Evolutionary conservation across 1,140 invertebrate species (phyloP).

Genomic region (Cotesia glomerata): DNA sequence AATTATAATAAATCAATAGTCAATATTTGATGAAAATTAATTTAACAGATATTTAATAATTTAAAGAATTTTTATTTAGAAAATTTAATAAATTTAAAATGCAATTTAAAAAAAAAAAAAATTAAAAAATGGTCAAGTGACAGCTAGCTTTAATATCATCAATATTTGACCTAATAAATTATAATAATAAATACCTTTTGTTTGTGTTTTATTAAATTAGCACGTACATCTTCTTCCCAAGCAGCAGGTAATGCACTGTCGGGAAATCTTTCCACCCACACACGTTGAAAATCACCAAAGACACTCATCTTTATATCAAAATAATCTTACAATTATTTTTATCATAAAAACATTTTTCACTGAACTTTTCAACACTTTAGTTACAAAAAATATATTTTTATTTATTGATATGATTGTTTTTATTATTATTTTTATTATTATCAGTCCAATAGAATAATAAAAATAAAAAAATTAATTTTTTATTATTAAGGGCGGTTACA

Average conservation of each 20-base stretch:
- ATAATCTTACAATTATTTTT: background rate
- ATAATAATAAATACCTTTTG: constrained; percentile 64
- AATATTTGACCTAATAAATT: background rate
- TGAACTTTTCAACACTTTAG: background rate
- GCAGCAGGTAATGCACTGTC: constrained; percentile 85
- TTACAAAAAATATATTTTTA: no score
- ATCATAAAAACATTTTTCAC: background rate
- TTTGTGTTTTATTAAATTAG: constrained; percentile 86
- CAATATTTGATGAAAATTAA: background rate
- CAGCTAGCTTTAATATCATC: no score
- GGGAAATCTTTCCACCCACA: constrained; percentile 87
- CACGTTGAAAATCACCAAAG: constrained; percentile 85
- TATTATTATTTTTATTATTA: no score
- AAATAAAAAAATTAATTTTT: background rate
- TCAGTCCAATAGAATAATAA: no score
- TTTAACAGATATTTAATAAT: no score
- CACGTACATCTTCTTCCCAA: constrained; percentile 89
- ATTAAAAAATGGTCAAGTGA: no score
- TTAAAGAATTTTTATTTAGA: no score
- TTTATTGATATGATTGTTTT: no score
- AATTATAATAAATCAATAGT: background rate
- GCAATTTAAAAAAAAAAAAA: no score
- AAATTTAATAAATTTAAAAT: no score
- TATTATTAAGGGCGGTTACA: background rate
- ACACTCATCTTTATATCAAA: constrained; percentile 73